Evolutionary conservation across 2,797 vertebrate genomes (phyloP), one percentile per base, ranked within the genome.

Genomic region (Pitangus sulphuratus): DNA sequence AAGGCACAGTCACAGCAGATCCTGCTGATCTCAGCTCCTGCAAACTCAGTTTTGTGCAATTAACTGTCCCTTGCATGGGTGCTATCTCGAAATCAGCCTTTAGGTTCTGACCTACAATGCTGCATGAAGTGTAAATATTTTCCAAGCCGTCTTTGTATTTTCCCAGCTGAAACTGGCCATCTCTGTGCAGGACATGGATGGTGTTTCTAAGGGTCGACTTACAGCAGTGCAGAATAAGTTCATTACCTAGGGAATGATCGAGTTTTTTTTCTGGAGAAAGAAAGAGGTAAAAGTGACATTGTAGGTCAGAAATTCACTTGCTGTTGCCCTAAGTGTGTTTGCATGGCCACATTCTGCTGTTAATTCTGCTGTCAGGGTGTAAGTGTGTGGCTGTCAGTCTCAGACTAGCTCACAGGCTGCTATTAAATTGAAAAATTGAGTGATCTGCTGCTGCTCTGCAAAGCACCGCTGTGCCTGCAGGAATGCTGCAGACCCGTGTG

Each of bases 231-330:
- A 65, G 35, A 53, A 12, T 61, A 84, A 61, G 21, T 54, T 92
- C 35, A 28, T 65, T 79, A 31, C 5, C 17, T 72, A 37, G 31
- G 31, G 14, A 79, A 33, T 44, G 4, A 26, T 0, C n/a, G 12
- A 0, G 15, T 0, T 12, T 61, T 90, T 70, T 68, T 60, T 0
- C 18, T 45, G 30, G 31, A 80, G 19, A 42, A 40, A 39, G n/a
- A 48, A 48, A 37, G 42, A 40, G 19, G 8, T 74, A 42, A 33
- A 31, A 33, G 20, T 84, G 47, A 26, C 9, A 3, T 3, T 22
- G 39, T 31, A 61, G 47, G n/a, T 61, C 84, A 53, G 39, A 39
- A 58, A 31, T 17, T 22, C 1, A 0, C 84, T 92, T 93, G 13
- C 31, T 64, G 11, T 68, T 93, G 54, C 30, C 35, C 28, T 45